A percentile compares a stretch with the other conserved stretches of the same genome.
Conservation (phyloP, 2,113 vertebrate genomes). For the Pristiophorus japonicus region DNA sequence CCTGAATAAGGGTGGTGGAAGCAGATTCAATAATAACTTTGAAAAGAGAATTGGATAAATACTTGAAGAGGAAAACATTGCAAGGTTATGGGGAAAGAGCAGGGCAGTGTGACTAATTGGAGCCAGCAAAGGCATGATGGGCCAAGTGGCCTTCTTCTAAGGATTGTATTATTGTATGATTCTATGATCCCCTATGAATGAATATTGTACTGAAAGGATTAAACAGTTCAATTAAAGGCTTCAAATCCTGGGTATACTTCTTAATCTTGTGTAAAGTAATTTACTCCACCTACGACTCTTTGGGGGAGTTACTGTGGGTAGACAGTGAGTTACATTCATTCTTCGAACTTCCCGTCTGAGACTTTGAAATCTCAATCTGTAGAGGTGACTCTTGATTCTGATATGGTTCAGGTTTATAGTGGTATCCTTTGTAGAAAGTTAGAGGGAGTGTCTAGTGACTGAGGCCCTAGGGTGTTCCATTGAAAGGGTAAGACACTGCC, state of each 20-base stretch:
- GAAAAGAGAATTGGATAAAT: no score
- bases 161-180: no score
- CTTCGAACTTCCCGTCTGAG: neutral
- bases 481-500: neutral
- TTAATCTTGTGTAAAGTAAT: neutral
- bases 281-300: neutral
- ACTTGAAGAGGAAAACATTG: no score
- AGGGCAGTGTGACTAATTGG: no score
- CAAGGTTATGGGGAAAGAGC: no score
- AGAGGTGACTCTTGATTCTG: neutral
- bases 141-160: no score
- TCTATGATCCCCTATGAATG: no score
- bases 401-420: neutral
- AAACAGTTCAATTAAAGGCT: neutral
- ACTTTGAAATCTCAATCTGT: neutral
- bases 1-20: no score
- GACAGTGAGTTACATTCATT: neutral
- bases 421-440: neutral
- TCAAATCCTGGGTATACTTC: neutral
- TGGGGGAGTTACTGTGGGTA: neutral
- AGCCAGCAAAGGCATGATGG: no score
- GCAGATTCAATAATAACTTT: no score
- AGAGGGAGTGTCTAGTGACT: neutral
- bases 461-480: neutral
- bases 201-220: no score